Percentiles rank a stretch among this genome's conserved stretches.
These are phyloP conservation scores for Carterocephalus palaemon DNA, from an alignment of 2,888 invertebrate species.

Conservation along the genomic window DNA sequence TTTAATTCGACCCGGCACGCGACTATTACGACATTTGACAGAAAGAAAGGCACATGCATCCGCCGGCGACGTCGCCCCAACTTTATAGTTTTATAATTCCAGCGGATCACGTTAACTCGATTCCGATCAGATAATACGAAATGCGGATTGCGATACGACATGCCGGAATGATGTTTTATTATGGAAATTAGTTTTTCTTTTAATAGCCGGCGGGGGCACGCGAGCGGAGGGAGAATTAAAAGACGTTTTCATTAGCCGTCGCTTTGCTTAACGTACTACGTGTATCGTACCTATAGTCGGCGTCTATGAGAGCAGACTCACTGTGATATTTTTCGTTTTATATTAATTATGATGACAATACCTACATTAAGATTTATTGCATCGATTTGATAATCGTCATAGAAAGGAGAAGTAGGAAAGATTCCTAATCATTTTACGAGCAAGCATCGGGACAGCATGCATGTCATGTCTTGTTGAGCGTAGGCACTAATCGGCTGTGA, in stretches of 20 bases:
- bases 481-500: too few species aligned
- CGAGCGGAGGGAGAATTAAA: constrained; percentile 58
- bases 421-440: constrained; percentile 41
- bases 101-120: constrained; percentile 69
- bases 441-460: constrained; percentile 32
- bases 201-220: constrained; percentile 67
- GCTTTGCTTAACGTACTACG: too few species aligned
- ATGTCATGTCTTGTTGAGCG: constrained; percentile 32
- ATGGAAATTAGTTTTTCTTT: constrained; percentile 76
- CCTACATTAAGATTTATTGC: too few species aligned
- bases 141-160: constrained; percentile 47
- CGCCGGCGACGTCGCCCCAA: constrained; percentile 69
- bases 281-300: too few species aligned
- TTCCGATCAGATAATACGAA: constrained; percentile 67
- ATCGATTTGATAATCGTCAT: too few species aligned
- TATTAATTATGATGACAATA: too few species aligned
- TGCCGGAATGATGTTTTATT: constrained; percentile 65
- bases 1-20: constrained; percentile 74
- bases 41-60: constrained; percentile 68
- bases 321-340: too few species aligned
- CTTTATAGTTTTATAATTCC: constrained; percentile 74
- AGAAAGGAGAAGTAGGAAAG: too few species aligned
- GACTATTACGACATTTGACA: constrained; percentile 69
- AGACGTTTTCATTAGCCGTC: constrained; percentile 58
- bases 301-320: too few species aligned